Evolutionary conservation across 2,113 vertebrate species (phyloP).

Genomic region (Coturnix japonica): DNA sequence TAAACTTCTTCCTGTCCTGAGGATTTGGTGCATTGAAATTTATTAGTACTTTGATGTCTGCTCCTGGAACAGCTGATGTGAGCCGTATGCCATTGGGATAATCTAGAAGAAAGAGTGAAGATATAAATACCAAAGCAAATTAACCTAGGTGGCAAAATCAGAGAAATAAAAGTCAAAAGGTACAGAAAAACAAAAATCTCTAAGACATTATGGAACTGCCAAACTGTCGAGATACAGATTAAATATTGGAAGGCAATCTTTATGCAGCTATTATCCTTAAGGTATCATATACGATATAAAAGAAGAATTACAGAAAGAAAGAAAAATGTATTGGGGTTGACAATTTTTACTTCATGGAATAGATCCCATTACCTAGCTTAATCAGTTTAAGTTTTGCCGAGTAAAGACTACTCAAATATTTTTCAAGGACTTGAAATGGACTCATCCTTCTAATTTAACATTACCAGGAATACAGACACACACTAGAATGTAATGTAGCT

Average conservation of each 20-base stretch:
- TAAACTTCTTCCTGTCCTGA: constrained; percentile 98
- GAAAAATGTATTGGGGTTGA: background rate
- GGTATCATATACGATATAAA: background rate
- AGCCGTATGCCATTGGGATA: constrained; percentile 96
- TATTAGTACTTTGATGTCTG: constrained; percentile 95
- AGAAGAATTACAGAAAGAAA: background rate
- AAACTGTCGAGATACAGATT: background rate
- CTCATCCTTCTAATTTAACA: background rate
- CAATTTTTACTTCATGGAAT: background rate
- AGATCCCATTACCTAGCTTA: background rate
- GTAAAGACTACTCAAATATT: background rate
- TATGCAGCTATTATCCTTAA: background rate
- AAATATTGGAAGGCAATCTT: background rate
- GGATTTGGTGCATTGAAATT: constrained; percentile 99
- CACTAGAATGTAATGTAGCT: background rate
- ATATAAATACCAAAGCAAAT: background rate
- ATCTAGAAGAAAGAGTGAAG: constrained; percentile 76
- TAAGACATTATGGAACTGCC: background rate
- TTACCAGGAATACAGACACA: background rate
- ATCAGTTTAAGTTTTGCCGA: background rate
- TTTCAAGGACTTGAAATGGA: background rate
- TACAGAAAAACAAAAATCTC: background rate
- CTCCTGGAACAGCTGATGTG: constrained; percentile 92
- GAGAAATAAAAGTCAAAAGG: background rate
- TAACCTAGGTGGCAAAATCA: background rate